A percentile compares a stretch with the other conserved stretches of the same genome.
phyloP scores from a whole-genome alignment of 2,113 vertebrate species.

The Dasypus novemcinctus region DNA sequence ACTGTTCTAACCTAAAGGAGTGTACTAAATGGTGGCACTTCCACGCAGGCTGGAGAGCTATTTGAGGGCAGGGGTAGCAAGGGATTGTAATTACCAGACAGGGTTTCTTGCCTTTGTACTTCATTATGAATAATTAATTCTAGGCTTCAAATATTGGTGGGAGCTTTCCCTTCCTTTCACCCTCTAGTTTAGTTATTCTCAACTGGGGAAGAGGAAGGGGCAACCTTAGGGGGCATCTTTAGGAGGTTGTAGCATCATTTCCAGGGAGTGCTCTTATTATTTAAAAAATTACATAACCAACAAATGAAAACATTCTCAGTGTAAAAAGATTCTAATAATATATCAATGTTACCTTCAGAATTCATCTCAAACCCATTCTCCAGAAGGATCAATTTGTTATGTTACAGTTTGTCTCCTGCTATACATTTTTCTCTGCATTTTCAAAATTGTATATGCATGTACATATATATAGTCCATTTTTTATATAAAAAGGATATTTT shows the following conservation, averaged over 20 bases:
- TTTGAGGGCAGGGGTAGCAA: neutral
- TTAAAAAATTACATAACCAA: neutral
- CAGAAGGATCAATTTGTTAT: neutral
- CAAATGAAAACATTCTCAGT: neutral
- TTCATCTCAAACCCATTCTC: neutral
- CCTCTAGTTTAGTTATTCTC: neutral
- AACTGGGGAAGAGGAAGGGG: neutral
- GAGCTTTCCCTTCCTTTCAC: neutral
- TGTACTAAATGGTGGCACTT: too few species aligned
- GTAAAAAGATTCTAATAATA: neutral
- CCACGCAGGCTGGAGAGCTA: neutral
- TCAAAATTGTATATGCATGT: neutral
- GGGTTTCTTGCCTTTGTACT: neutral
- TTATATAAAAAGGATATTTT: conserved; percentile 3
- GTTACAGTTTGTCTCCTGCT: neutral
- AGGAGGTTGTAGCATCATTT: neutral
- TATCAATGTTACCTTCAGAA: neutral
- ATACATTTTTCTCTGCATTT: neutral
- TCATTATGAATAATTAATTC: conserved; percentile 26
- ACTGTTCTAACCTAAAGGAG: neutral
- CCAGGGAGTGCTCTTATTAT: neutral
- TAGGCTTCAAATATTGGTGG: neutral
- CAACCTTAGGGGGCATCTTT: neutral
- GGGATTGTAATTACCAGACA: neutral
- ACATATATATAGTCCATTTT: neutral